Evolutionary conservation across 2,888 invertebrate genomes (phyloP).

Genomic region (Cephus sareptanus): DNA sequence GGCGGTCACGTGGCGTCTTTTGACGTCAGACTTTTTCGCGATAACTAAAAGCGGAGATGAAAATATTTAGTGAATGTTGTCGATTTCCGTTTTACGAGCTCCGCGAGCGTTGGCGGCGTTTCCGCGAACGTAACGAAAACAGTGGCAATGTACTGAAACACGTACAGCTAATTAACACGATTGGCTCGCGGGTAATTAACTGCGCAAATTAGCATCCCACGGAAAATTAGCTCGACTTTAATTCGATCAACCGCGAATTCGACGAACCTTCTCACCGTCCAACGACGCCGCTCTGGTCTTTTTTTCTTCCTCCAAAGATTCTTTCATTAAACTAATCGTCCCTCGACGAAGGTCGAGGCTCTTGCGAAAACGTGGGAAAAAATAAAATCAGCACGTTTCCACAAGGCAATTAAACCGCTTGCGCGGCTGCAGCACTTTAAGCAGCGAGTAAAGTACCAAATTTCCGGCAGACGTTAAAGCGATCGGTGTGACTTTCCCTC

Average conservation of each 20-base stretch:
- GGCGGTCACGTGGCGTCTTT: neutral
- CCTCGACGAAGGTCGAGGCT: neutral
- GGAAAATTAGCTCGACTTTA: slow-evolving; percentile 15
- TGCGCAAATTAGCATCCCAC: slow-evolving; percentile 32
- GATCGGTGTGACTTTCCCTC: neutral
- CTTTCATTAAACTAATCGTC: neutral
- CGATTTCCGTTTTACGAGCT: neutral
- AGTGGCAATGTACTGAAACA: slow-evolving; percentile 30
- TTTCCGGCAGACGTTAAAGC: neutral
- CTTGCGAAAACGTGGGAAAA: neutral
- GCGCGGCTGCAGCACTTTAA: neutral
- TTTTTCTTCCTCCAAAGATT: neutral
- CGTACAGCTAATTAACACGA: slow-evolving; percentile 42
- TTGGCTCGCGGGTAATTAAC: slow-evolving; percentile 42
- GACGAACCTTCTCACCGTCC: neutral
- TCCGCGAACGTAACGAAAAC: slow-evolving; percentile 18
- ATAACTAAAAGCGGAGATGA: neutral
- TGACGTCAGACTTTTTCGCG: neutral
- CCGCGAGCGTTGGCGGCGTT: neutral
- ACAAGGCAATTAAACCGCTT: neutral
- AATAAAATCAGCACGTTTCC: neutral
- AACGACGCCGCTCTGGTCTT: neutral
- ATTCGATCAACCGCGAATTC: neutral
- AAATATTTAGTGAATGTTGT: neutral
- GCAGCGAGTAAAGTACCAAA: neutral